Conservation (phyloP, 2,888 invertebrate genomes). For the Tiliacea citrago region DNA sequence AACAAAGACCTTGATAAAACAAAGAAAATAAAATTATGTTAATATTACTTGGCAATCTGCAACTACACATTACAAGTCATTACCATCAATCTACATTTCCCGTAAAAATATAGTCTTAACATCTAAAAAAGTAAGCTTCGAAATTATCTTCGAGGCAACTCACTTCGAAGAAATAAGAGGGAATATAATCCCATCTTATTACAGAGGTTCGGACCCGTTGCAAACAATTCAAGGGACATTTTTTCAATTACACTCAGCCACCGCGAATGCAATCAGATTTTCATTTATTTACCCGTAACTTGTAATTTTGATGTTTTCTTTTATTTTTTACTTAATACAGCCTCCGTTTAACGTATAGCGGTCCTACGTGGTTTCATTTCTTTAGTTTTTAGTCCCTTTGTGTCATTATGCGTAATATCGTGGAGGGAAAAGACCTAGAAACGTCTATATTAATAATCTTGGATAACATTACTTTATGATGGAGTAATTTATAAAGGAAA, state of each 20-base stretch:
- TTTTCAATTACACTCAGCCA: conserved; percentile 85
- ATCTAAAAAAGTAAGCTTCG: conserved; percentile 61
- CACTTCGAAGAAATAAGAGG: conserved; percentile 56
- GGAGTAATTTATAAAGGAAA: conserved; percentile 26
- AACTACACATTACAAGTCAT: conserved; percentile 42
- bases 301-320: conserved; percentile 74
- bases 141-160: conserved; percentile 63
- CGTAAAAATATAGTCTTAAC: conserved; percentile 48
- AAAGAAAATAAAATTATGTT: conserved; percentile 1
- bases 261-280: conserved; percentile 83
- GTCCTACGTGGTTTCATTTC: conserved; percentile 57
- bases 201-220: conserved; percentile 71
- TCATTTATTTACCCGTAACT: conserved; percentile 78
- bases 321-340: conserved; percentile 53
- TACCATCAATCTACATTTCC: conserved; percentile 31
- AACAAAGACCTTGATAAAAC: background rate
- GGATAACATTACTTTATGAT: conserved; percentile 2
- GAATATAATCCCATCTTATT: conserved; percentile 82
- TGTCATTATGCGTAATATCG: conserved; percentile 45
- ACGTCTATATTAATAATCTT: conserved; percentile 19
- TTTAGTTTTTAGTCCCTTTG: conserved; percentile 41
- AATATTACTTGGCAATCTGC: conserved; percentile 37
- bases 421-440: conserved; percentile 22
- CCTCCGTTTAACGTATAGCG: conserved; percentile 53
- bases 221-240: conserved; percentile 85